Percentiles rank a stretch among this genome's conserved stretches.
phyloP scores from a whole-genome alignment of 2,113 vertebrate genomes.

The Eupsittula cactorum region DNA sequence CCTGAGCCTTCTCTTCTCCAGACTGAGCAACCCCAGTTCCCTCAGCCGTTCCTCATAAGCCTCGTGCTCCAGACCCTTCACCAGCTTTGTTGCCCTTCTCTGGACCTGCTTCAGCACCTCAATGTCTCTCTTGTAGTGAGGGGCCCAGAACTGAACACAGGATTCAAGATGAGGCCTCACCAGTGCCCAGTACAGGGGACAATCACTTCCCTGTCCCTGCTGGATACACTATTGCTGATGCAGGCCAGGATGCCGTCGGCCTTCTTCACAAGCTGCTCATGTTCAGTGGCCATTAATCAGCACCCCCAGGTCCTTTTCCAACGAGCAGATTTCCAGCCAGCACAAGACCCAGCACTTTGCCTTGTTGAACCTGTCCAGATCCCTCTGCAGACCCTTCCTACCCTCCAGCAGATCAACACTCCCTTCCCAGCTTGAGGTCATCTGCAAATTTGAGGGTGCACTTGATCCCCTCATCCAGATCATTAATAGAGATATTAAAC shows the following conservation, averaged over 20 bases:
- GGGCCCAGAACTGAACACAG: background rate
- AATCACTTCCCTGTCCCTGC: background rate
- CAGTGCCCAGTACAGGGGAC: rapidly evolving
- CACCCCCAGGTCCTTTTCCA: background rate
- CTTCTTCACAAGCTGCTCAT: background rate
- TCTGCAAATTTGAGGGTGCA: background rate
- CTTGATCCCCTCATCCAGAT: background rate
- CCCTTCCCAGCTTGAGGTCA: background rate
- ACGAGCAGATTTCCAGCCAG: background rate
- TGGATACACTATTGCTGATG: rapidly evolving
- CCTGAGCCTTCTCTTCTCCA: background rate
- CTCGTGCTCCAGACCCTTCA: background rate
- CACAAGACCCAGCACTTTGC: background rate
- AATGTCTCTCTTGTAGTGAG: rapidly evolving
- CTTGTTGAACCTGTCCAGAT: background rate
- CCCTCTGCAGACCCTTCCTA: background rate
- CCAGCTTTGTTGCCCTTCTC: background rate
- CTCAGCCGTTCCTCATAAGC: background rate
- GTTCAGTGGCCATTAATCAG: background rate
- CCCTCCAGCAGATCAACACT: background rate
- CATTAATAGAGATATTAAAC: background rate
- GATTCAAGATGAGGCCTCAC: background rate
- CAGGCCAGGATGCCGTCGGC: background rate
- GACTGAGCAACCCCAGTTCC: background rate
- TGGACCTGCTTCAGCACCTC: rapidly evolving